Conservation (phyloP, 1,140 invertebrate genomes). For the Drosophila eugracilis region DNA sequence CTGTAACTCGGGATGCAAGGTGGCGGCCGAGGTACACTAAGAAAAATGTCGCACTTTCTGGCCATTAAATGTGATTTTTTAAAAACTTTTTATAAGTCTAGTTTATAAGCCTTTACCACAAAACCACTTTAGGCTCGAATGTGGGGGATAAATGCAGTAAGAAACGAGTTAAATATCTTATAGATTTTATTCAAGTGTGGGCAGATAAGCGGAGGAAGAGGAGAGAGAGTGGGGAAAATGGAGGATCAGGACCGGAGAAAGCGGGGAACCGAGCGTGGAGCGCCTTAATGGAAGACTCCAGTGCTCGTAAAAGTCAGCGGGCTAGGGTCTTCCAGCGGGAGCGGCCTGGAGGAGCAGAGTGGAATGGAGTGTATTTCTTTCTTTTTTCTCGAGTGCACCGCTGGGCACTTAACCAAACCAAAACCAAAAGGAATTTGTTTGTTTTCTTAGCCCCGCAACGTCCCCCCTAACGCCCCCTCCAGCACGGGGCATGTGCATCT, state of each 20-base stretch:
- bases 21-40: slow-evolving; percentile 21
- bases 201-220: neutral
- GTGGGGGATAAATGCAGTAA: neutral
- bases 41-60: neutral
- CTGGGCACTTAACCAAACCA: slow-evolving; percentile 73
- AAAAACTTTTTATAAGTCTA: neutral
- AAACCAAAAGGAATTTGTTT: slow-evolving; percentile 70
- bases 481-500: slow-evolving; percentile 65
- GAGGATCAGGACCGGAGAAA: slow-evolving; percentile 28
- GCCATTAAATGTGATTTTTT: neutral
- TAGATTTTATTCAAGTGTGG: neutral
- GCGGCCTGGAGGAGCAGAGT: neutral
- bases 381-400: slow-evolving; percentile 56
- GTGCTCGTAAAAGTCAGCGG: slow-evolving; percentile 71
- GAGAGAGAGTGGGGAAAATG: slow-evolving; percentile 3
- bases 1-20: slow-evolving; percentile 26
- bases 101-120: no score
- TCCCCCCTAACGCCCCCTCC: slow-evolving; percentile 8
- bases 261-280: slow-evolving; percentile 19
- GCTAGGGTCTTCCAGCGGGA: slow-evolving; percentile 28
- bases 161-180: neutral
- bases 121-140: no score
- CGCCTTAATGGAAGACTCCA: slow-evolving; percentile 72
- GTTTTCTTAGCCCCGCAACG: slow-evolving; percentile 57
- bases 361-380: slow-evolving; percentile 4